Conservation (phyloP, 2,888 invertebrate genomes). For the Xestia ashworthii region DNA sequence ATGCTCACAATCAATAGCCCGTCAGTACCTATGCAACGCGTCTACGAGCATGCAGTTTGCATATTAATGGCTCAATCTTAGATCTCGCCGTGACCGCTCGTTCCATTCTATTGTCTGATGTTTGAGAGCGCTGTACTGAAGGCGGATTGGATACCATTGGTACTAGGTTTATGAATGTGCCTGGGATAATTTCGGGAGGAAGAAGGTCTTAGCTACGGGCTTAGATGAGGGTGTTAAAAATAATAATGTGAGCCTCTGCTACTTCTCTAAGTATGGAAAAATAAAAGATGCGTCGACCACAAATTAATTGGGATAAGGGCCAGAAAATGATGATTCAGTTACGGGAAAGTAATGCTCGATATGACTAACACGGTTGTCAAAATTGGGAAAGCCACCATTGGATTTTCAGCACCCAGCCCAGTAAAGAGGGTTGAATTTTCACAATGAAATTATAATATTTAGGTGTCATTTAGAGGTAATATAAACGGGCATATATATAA, state of each 20-base stretch:
- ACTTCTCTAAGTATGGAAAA: too few species aligned
- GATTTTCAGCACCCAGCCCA: background rate
- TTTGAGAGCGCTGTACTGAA: slow-evolving; percentile 34
- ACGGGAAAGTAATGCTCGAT: too few species aligned
- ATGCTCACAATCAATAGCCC: slow-evolving; percentile 48
- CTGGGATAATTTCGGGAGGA: background rate
- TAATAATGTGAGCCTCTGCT: too few species aligned
- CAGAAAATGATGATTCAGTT: too few species aligned
- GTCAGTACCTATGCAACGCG: slow-evolving; percentile 53
- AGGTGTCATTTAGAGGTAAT: background rate
- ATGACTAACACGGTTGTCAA: background rate
- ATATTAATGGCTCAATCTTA: slow-evolving; percentile 81
- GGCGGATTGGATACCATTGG: slow-evolving; percentile 16
- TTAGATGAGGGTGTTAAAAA: background rate
- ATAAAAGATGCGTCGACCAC: too few species aligned
- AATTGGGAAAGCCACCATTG: background rate
- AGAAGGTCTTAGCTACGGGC: background rate
- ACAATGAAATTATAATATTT: background rate
- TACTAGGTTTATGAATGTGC: background rate
- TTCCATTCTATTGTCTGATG: slow-evolving; percentile 75
- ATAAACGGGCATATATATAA: background rate
- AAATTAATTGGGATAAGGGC: too few species aligned
- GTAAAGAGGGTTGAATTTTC: background rate
- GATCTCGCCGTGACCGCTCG: slow-evolving; percentile 75
- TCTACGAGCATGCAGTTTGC: slow-evolving; percentile 76